A percentile compares a stretch with the other conserved stretches of the same genome.
Conservation (phyloP, 23 tunicate genomes). For the Diplosoma virens region DNA sequence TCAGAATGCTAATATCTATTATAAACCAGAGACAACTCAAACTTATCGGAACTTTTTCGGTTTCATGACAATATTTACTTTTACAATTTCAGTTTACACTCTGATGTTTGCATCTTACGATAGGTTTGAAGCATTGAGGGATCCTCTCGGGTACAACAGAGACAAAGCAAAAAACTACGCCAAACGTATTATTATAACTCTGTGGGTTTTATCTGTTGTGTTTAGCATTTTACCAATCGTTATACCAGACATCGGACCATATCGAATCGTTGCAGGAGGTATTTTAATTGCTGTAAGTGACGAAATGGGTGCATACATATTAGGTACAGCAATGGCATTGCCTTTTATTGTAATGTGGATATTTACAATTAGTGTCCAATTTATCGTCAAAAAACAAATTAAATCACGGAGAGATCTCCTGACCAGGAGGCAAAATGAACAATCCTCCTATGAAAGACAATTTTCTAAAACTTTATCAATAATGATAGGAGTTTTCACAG, state of each 20-base stretch:
- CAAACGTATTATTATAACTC: not conserved
- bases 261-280: constrained; percentile 16
- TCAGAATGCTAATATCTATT: not conserved
- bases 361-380: not conserved
- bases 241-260: not conserved
- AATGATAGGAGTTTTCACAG: constrained; percentile 35
- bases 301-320: not conserved
- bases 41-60: not conserved
- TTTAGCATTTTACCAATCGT: not conserved
- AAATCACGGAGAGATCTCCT: not conserved
- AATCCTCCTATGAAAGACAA: not conserved
- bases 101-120: constrained; percentile 75
- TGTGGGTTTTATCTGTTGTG: not conserved
- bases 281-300: not conserved
- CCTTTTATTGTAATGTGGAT: constrained; percentile 32
- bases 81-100: constrained; percentile 53
- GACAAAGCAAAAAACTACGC: constrained; percentile 22
- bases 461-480: constrained; percentile 9
- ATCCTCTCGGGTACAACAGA: constrained; percentile 22
- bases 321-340: not conserved
- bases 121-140: constrained; percentile 39
- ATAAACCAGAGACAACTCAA: not conserved
- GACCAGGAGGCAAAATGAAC: not conserved
- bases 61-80: constrained; percentile 11
- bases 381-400: not conserved